Conservation (phyloP, 2,888 invertebrate genomes). For the Epicampocera succincta region DNA sequence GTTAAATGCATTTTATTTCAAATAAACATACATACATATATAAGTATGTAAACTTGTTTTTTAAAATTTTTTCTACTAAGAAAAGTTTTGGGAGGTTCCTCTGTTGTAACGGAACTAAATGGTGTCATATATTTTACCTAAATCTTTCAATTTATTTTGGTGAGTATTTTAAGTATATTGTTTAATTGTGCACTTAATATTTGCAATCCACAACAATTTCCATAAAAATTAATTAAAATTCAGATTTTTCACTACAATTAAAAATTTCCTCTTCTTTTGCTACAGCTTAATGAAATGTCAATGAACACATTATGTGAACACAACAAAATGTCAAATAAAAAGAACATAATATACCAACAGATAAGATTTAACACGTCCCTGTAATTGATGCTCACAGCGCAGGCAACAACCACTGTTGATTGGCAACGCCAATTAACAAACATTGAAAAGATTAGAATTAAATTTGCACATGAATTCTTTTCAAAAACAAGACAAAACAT, state of each 20-base stretch:
- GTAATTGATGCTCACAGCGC: too few species aligned
- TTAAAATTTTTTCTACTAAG: background rate
- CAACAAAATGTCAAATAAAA: slow-evolving; percentile 34
- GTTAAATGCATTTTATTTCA: too few species aligned
- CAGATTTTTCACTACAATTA: slow-evolving; percentile 21
- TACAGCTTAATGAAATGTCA: slow-evolving; percentile 23
- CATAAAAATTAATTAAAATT: background rate
- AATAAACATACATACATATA: too few species aligned
- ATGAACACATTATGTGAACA: slow-evolving; percentile 15
- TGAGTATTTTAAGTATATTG: background rate
- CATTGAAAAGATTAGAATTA: too few species aligned
- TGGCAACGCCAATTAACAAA: too few species aligned
- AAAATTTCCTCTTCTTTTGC: slow-evolving; percentile 14
- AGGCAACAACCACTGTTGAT: too few species aligned
- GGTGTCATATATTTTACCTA: too few species aligned
- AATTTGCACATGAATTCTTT: too few species aligned
- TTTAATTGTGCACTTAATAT: background rate
- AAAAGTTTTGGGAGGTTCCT: slow-evolving; percentile 59
- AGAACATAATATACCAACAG: background rate
- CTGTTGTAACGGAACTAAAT: background rate
- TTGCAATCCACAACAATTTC: background rate
- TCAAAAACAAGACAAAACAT: too few species aligned
- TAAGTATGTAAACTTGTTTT: too few species aligned
- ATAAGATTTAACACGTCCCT: slow-evolving; percentile 2
- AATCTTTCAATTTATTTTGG: background rate